Evolutionary conservation across 2,888 invertebrate species (phyloP).

Genomic region (Acleris sparsana): DNA sequence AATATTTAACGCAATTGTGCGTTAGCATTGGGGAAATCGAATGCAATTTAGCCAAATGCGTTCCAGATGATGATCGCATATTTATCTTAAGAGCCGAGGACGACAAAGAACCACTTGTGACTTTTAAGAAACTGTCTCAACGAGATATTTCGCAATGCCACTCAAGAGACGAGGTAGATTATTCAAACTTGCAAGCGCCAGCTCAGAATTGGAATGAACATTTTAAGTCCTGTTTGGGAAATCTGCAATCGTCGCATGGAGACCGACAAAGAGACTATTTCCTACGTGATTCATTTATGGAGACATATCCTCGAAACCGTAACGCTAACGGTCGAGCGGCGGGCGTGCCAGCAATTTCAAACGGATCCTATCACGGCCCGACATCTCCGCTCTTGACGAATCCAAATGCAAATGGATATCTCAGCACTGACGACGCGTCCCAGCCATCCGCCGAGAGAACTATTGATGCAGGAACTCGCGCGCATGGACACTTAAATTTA

Average conservation of each 20-base stretch:
- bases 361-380: conserved; percentile 68
- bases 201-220: conserved; percentile 55
- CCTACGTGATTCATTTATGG: conserved; percentile 77
- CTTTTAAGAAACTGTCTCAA: conserved; percentile 54
- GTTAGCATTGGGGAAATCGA: conserved; percentile 41
- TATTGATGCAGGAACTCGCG: conserved; percentile 47
- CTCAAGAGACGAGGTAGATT: conserved; percentile 50
- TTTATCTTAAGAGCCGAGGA: conserved; percentile 50
- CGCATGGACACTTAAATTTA: conserved; percentile 37
- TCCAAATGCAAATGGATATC: conserved; percentile 68
- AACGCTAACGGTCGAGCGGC: conserved; percentile 71
- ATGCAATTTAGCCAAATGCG: conserved; percentile 38
- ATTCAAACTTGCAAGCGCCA: conserved; percentile 45
- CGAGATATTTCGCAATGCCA: conserved; percentile 48
- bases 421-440: conserved; percentile 52
- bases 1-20: conserved; percentile 53
- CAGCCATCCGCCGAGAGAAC: conserved; percentile 51
- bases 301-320: conserved; percentile 76
- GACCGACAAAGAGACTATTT: conserved; percentile 72
- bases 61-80: conserved; percentile 43
- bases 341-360: conserved; percentile 76
- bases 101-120: conserved; percentile 48
- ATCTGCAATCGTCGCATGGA: conserved; percentile 60
- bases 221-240: conserved; percentile 56
- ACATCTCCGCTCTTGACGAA: conserved; percentile 72